Percentiles rank a stretch among this genome's conserved stretches.
Evolutionary conservation across 2,888 invertebrate genomes (phyloP).

Genomic region (Oligia latruncula): DNA sequence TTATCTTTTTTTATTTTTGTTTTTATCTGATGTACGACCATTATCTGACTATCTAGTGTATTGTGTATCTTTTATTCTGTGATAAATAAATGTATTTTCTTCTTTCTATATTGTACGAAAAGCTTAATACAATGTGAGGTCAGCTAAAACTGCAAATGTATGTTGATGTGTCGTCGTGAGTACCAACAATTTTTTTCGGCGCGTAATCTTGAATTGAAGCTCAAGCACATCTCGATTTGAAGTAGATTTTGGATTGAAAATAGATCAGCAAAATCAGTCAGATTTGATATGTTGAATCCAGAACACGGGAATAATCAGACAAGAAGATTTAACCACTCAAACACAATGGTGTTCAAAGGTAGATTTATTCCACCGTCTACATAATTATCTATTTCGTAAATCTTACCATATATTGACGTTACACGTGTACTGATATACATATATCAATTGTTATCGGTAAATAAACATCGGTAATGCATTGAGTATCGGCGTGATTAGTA

Average conservation of each 20-base stretch:
- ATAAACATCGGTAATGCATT: conserved; percentile 20
- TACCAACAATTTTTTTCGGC: not conserved
- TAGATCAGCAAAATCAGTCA: not conserved
- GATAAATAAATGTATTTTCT: no score
- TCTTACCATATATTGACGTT: not conserved
- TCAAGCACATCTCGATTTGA: not conserved
- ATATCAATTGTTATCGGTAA: conserved; percentile 32
- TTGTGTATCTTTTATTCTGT: no score
- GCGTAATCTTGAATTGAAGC: no score
- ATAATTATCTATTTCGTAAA: not conserved
- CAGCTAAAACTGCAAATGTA: not conserved
- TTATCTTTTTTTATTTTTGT: no score
- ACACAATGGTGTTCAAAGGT: not conserved
- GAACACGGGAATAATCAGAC: not conserved
- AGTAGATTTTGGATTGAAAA: not conserved
- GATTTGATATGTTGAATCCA: not conserved
- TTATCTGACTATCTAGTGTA: no score
- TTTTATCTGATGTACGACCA: no score
- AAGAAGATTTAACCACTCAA: not conserved
- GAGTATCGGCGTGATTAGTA: not conserved
- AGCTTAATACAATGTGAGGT: not conserved
- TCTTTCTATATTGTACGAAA: not conserved
- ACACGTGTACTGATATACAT: not conserved
- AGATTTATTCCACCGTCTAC: not conserved
- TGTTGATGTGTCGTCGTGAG: not conserved